A percentile compares a stretch with the other conserved stretches of the same genome.
Conservation (phyloP, 1,140 invertebrate genomes). For the Eupristina koningsbergeri region DNA sequence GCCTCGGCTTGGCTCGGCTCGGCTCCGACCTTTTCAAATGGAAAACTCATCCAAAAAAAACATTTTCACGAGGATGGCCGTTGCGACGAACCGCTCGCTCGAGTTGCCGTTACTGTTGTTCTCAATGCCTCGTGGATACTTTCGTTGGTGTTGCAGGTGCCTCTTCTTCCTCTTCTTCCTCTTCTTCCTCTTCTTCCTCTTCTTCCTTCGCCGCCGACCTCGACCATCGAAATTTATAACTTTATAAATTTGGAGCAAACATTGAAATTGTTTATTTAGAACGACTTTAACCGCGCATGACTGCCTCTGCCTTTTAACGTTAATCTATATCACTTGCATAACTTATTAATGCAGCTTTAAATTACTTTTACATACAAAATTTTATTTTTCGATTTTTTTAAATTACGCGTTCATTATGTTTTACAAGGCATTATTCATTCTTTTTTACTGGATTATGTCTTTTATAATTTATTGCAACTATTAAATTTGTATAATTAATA, state of each 20-base stretch:
- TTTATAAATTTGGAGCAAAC: neutral
- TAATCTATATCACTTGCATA: neutral
- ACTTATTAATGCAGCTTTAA: neutral
- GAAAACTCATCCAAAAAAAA: neutral
- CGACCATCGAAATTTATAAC: neutral
- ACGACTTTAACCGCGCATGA: neutral
- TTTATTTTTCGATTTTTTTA: neutral
- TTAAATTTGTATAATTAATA: too few species aligned
- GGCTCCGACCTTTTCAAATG: neutral
- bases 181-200: neutral
- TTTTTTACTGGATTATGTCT: neutral
- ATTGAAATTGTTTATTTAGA: neutral
- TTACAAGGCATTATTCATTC: too few species aligned
- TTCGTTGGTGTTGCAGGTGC: constrained; percentile 24
- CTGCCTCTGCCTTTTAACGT: neutral
- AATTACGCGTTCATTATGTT: too few species aligned
- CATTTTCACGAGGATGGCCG: neutral
- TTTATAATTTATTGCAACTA: neutral
- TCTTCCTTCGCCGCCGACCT: neutral
- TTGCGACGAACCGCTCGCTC: neutral
- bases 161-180: neutral
- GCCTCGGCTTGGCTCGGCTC: too few species aligned
- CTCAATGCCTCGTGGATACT: constrained; percentile 11
- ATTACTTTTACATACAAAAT: neutral
- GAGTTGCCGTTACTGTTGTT: neutral